A percentile compares a stretch with the other conserved stretches of the same genome.
Conservation (phyloP, 2,113 vertebrate genomes). For the Tetrao urogallus region DNA sequence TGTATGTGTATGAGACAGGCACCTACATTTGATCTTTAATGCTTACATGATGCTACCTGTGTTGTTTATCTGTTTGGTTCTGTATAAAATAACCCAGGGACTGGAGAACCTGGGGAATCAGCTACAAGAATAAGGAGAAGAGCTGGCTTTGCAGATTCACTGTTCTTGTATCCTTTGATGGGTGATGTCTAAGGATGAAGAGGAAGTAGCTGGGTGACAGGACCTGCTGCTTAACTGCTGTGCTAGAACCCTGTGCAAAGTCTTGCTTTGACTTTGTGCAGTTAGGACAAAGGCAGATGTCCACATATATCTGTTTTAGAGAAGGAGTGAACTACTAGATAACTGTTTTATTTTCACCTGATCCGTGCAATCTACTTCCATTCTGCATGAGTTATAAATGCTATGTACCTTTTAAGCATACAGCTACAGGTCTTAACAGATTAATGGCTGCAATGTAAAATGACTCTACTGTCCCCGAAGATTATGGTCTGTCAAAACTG, state of each 20-base stretch:
- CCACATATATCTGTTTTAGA: not conserved
- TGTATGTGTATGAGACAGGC: accelerated
- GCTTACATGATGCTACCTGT: not conserved
- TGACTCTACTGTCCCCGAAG: constrained; percentile 1
- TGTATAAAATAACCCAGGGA: not conserved
- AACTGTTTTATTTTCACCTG: not conserved
- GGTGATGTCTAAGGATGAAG: not conserved
- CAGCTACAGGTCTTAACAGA: constrained; percentile 21
- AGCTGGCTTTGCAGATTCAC: not conserved
- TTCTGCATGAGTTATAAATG: not conserved
- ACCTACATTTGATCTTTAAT: not conserved
- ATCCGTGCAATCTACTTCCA: not conserved
- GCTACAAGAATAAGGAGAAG: not conserved
- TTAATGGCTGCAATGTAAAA: constrained; percentile 30
- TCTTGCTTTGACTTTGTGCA: not conserved
- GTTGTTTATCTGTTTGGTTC: not conserved
- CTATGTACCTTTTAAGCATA: not conserved
- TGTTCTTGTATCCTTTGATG: not conserved
- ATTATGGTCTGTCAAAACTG: constrained; percentile 21
- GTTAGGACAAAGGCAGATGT: not conserved
- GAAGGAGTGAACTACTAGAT: not conserved
- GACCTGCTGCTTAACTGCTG: not conserved
- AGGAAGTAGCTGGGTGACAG: not conserved
- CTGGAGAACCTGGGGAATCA: not conserved
- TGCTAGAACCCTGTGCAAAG: not conserved